Evolutionary conservation across 2,113 vertebrate species (phyloP).

Genomic region (Phaethornis superciliosus): DNA sequence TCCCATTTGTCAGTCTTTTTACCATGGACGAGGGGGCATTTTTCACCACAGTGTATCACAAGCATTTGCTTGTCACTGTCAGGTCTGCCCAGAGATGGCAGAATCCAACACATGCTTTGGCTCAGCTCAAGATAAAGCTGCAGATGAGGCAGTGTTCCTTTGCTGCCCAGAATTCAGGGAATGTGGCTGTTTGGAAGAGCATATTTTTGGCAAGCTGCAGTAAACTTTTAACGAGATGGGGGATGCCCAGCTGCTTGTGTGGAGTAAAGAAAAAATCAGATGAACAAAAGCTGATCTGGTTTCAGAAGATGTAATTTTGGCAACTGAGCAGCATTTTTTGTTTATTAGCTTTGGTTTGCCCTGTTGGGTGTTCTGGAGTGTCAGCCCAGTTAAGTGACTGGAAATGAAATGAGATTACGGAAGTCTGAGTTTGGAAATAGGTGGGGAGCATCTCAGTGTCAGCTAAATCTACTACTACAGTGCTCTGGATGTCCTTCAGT

Average conservation of each 20-base stretch:
- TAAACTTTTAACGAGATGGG: background rate
- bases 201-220: background rate
- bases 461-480: background rate
- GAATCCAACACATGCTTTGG: background rate
- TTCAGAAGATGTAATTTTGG: background rate
- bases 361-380: background rate
- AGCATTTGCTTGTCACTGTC: background rate
- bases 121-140: background rate
- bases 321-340: background rate
- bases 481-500: background rate
- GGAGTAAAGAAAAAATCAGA: background rate
- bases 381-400: background rate
- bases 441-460: background rate
- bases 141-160: background rate
- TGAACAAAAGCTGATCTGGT: background rate
- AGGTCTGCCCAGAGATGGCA: background rate
- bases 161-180: background rate
- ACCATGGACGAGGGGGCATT: background rate
- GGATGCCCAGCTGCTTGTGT: background rate
- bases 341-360: background rate
- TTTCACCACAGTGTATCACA: accelerated
- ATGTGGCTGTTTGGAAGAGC: background rate
- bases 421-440: background rate
- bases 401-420: background rate
- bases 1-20: background rate